Evolutionary conservation across 2,113 vertebrate genomes (phyloP).

Genomic region (Pheucticus melanocephalus): DNA sequence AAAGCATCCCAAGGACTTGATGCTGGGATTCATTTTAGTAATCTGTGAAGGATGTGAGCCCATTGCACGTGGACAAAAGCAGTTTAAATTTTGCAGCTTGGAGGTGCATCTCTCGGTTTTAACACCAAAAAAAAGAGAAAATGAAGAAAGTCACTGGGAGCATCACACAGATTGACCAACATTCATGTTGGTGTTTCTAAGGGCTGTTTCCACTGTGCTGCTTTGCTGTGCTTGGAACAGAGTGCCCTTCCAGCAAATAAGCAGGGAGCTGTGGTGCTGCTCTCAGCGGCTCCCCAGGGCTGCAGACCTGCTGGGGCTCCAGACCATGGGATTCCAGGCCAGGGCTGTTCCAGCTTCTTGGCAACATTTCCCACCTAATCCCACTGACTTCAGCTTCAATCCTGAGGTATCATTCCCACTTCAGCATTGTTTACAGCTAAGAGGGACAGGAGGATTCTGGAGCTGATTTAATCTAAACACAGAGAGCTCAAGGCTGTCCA

Average conservation of each 20-base stretch:
- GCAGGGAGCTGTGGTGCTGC: rapidly evolving
- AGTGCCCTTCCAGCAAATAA: background rate
- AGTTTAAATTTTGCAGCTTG: background rate
- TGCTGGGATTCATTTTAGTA: background rate
- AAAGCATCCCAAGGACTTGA: background rate
- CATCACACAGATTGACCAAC: background rate
- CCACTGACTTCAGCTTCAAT: background rate
- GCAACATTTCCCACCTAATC: background rate
- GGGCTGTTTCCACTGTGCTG: background rate
- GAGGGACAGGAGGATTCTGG: constrained; percentile 11
- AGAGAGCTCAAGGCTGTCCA: constrained; percentile 33
- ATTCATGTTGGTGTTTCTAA: rapidly evolving
- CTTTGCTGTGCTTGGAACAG: background rate
- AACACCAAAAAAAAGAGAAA: background rate
- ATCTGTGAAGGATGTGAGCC: background rate
- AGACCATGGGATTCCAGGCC: rapidly evolving
- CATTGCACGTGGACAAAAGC: background rate
- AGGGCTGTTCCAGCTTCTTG: background rate
- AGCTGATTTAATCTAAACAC: constrained; percentile 44
- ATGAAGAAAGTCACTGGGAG: background rate
- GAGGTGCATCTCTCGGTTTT: background rate
- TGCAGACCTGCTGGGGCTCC: background rate
- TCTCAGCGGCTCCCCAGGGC: background rate
- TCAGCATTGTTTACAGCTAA: background rate
- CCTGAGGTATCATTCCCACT: background rate